Evolutionary conservation across 1,140 invertebrate species (phyloP).

Genomic region (Carcinoscorpius rotundicauda): DNA sequence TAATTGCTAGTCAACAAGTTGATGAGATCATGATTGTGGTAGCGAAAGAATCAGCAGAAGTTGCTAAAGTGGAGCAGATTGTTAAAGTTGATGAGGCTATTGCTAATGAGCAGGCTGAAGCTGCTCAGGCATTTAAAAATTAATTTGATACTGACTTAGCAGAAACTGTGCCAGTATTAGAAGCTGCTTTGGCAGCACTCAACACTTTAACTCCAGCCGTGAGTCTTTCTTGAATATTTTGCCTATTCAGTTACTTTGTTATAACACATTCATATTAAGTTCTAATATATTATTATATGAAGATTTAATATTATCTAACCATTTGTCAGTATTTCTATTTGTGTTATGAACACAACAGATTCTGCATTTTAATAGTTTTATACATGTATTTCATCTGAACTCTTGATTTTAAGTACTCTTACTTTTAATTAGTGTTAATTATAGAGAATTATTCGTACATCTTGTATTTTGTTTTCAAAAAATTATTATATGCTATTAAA

Average conservation of each 20-base stretch:
- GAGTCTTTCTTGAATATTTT: background rate
- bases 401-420: too few species aligned
- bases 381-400: too few species aligned
- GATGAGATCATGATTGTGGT: constrained; percentile 92
- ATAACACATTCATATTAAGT: background rate
- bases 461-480: too few species aligned
- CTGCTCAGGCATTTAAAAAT: constrained; percentile 91
- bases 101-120: constrained; percentile 91
- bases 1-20: constrained; percentile 79
- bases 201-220: constrained; percentile 74
- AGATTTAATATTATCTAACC: too few species aligned
- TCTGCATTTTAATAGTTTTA: too few species aligned
- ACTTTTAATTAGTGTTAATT: too few species aligned
- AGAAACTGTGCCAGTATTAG: constrained; percentile 86
- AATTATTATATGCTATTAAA: too few species aligned
- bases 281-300: too few species aligned
- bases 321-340: too few species aligned
- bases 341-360: too few species aligned
- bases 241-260: background rate
- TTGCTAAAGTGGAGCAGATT: constrained; percentile 84
- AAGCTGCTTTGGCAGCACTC: constrained; percentile 75
- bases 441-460: too few species aligned
- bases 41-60: constrained; percentile 91
- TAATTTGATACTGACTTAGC: constrained; percentile 95
- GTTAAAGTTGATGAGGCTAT: constrained; percentile 88